Evolutionary conservation across 2,888 invertebrate species (phyloP).

Genomic region (Ellobium chinense): DNA sequence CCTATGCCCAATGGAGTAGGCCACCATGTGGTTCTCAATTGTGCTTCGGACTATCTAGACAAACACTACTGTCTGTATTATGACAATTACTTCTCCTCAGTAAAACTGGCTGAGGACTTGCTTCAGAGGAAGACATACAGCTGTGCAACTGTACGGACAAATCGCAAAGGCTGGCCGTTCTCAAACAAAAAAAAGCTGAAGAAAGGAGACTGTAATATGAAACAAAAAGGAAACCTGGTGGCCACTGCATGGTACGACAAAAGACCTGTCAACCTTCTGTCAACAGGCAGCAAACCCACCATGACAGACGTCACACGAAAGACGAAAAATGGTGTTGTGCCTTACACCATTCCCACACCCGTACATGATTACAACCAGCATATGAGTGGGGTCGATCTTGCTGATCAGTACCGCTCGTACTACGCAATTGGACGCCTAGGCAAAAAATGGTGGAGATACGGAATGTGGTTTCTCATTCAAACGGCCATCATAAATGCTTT

Average conservation of each 20-base stretch:
- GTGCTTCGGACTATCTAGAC: background rate
- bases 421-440: background rate
- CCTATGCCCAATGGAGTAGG: slow-evolving; percentile 1
- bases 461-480: too few species aligned
- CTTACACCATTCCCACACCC: background rate
- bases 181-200: background rate
- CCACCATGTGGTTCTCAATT: slow-evolving; percentile 6
- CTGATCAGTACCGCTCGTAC: background rate
- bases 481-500: too few species aligned
- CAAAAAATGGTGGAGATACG: too few species aligned
- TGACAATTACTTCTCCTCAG: slow-evolving; percentile 33
- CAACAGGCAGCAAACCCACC: too few species aligned
- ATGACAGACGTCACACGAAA: too few species aligned
- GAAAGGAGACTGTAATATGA: too few species aligned
- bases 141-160: background rate
- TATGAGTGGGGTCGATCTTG: background rate
- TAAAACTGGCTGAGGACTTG: slow-evolving; percentile 21
- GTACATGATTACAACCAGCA: background rate
- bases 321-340: too few species aligned
- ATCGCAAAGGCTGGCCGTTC: slow-evolving; percentile 25
- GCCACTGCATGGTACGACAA: too few species aligned
- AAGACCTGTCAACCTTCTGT: too few species aligned
- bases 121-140: background rate
- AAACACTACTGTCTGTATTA: slow-evolving; percentile 12
- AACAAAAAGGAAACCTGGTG: too few species aligned